These are phyloP conservation scores for Malurus alboscapulatus DNA, from an alignment of 2,113 vertebrate species.

Conservation along the genomic window DNA sequence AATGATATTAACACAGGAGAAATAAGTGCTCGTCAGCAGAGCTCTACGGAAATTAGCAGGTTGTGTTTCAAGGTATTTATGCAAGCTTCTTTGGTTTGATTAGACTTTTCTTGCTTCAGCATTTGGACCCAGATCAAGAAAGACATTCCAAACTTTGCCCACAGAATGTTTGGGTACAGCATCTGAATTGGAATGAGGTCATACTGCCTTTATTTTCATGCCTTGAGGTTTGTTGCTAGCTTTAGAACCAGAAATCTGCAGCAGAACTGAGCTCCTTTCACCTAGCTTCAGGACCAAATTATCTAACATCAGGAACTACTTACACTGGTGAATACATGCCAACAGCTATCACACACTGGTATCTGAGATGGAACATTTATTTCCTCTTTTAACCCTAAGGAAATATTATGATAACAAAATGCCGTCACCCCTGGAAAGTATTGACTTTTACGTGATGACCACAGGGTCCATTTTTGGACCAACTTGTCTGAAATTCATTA, in stretches of 20 bases:
- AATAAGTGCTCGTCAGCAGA: conserved; percentile 39
- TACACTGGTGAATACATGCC: neutral
- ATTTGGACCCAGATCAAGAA: conserved; percentile 39
- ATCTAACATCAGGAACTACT: conserved; percentile 5
- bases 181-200: conserved; percentile 44
- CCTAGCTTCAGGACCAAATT: conserved; percentile 8
- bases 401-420: conserved; percentile 37
- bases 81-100: conserved; percentile 37
- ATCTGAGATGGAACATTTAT: conserved; percentile 14
- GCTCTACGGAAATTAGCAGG: conserved; percentile 10
- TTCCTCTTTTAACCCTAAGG: conserved; percentile 40
- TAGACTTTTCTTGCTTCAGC: conserved; percentile 26
- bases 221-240: conserved; percentile 34
- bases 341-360: conserved; percentile 7
- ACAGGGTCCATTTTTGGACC: conserved; percentile 19
- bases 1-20: conserved; percentile 23
- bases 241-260: conserved; percentile 27
- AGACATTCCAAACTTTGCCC: conserved; percentile 44
- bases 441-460: conserved; percentile 6
- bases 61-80: conserved; percentile 37
- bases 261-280: conserved; percentile 20
- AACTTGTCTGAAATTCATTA: conserved; percentile 39
- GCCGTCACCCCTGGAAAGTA: neutral
- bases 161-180: conserved; percentile 15
- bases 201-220: conserved; percentile 43